Evolutionary conservation across 2,113 vertebrate genomes (phyloP).

Genomic region (Oenanthe oenanthe): DNA sequence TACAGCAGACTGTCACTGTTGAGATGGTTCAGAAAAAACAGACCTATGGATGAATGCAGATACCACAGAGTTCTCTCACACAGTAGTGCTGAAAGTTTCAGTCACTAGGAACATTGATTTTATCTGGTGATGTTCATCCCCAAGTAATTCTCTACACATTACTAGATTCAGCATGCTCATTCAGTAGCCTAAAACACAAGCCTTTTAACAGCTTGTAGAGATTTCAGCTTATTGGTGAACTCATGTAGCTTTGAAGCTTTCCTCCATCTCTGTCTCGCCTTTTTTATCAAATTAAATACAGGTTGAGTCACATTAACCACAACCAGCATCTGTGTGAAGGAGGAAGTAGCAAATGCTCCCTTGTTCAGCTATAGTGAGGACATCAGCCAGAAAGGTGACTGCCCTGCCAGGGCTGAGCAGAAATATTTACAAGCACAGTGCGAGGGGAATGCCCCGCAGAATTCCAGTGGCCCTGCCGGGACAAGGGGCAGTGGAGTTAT

Average conservation of each 20-base stretch:
- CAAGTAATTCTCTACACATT: neutral
- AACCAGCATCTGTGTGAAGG: neutral
- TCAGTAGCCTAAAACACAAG: neutral
- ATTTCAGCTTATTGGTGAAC: neutral
- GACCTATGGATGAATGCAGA: neutral
- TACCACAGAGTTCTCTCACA: too few species aligned
- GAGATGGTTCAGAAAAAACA: neutral
- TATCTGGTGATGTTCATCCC: neutral
- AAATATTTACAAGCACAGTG: too few species aligned
- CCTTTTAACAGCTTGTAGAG: neutral
- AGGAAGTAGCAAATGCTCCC: neutral
- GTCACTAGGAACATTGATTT: neutral
- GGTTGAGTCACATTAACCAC: neutral
- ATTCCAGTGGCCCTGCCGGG: neutral
- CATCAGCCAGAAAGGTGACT: neutral
- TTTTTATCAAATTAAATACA: too few species aligned
- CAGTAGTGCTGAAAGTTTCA: neutral
- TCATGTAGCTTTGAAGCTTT: neutral
- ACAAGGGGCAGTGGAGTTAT: neutral
- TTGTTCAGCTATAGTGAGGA: neutral
- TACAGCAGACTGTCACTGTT: neutral
- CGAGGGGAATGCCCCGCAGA: rapidly evolving
- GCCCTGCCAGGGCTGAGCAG: neutral
- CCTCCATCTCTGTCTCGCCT: too few species aligned
- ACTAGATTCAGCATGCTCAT: neutral